Percentiles rank a stretch among this genome's conserved stretches.
Evolutionary conservation across 2,797 vertebrate species (phyloP).

Genomic region (Mormyrops boulengeri): DNA sequence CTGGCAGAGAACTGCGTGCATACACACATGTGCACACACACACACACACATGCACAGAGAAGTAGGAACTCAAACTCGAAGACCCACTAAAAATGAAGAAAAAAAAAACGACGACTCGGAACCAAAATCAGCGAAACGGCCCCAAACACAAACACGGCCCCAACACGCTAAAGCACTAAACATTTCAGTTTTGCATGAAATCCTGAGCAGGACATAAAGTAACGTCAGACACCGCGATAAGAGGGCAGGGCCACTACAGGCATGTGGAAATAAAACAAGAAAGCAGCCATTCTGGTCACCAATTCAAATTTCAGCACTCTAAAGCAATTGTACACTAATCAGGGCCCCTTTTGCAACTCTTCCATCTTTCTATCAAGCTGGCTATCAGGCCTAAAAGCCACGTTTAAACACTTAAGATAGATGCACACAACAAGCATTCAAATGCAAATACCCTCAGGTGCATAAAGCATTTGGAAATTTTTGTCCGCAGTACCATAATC

Average conservation of each 20-base stretch:
- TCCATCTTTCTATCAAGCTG: conserved; percentile 45
- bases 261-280: conserved; percentile 21
- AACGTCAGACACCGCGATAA: background rate
- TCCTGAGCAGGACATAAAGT: background rate
- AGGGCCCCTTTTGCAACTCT: conserved; percentile 55
- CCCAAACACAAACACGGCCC: background rate
- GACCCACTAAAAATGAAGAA: background rate
- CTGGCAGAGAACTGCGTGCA: conserved; percentile 46
- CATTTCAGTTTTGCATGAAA: background rate
- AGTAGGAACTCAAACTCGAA: background rate
- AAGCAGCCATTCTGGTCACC: conserved; percentile 48
- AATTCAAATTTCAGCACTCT: conserved; percentile 58
- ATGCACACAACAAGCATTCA: conserved; percentile 69
- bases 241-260: background rate
- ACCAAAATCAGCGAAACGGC: conserved; percentile 45
- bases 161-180: background rate
- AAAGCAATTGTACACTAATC: conserved; percentile 58
- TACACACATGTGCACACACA: conserved; percentile 27
- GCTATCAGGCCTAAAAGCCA: conserved; percentile 51
- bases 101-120: conserved; percentile 35
- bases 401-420: conserved; percentile 55
- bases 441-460: conserved; percentile 61
- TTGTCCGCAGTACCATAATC: conserved; percentile 68
- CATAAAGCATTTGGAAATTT: conserved; percentile 27
- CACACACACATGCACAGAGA: background rate